These are phyloP conservation scores for Thermophis baileyi DNA, from an alignment of 2,113 vertebrate species.

Conservation along the genomic window DNA sequence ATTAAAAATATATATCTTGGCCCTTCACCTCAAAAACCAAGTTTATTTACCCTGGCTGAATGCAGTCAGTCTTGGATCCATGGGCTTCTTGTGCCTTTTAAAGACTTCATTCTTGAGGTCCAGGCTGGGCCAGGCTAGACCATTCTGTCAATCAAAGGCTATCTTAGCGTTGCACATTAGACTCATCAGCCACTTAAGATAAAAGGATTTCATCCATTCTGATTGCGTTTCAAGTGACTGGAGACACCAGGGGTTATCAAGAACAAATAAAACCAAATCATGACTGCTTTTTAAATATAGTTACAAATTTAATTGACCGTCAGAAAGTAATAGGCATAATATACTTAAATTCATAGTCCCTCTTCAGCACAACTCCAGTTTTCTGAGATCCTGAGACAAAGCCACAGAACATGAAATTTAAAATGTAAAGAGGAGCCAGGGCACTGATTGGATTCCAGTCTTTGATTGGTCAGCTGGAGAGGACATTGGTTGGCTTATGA, in stretches of 20 bases:
- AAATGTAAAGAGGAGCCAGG: neutral
- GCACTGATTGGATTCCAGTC: neutral
- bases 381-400: neutral
- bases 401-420: neutral
- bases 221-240: neutral
- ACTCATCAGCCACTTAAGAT: neutral
- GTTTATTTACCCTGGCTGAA: conserved; percentile 39
- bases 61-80: rapidly evolving
- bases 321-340: neutral
- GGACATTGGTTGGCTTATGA: neutral
- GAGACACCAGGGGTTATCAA: neutral
- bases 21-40: conserved; percentile 46
- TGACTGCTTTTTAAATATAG: neutral
- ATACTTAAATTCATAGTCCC: neutral
- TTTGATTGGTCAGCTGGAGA: neutral
- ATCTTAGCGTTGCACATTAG: neutral
- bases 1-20: conserved; percentile 64
- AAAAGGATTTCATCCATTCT: neutral
- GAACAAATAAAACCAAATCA: neutral
- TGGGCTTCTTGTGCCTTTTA: rapidly evolving
- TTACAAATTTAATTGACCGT: neutral
- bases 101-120: neutral
- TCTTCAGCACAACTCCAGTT: neutral
- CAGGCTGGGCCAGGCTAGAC: neutral
- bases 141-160: neutral